phyloP scores from a whole-genome alignment of 2,888 invertebrate genomes.

The Lasioglossum figueresi region DNA sequence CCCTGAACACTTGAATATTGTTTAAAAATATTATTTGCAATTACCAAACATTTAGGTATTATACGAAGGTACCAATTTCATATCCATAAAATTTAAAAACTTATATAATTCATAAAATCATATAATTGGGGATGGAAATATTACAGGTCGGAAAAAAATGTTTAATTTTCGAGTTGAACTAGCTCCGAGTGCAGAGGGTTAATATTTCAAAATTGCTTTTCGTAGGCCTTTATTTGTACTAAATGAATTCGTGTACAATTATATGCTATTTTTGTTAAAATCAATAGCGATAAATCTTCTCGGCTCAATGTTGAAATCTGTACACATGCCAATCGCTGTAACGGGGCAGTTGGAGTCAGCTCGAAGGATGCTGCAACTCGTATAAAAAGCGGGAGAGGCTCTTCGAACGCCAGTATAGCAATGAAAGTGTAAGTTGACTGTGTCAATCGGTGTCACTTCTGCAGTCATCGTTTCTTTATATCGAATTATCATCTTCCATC shows the following conservation, averaged over 20 bases:
- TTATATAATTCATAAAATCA: too few relatives aligned
- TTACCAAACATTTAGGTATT: too few relatives aligned
- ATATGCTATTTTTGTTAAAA: neutral
- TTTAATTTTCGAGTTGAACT: too few relatives aligned
- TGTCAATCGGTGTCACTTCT: conserved; percentile 26
- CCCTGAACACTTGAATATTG: too few relatives aligned
- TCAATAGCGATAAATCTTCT: neutral
- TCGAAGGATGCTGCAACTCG: conserved; percentile 65
- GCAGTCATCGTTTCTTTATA: neutral
- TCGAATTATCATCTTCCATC: neutral
- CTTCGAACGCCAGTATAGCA: conserved; percentile 58
- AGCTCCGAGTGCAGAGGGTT: too few relatives aligned
- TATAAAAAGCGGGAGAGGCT: conserved; percentile 69
- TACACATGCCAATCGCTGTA: conserved; percentile 41
- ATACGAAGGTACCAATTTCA: too few relatives aligned
- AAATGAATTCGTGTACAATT: neutral
- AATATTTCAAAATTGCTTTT: neutral
- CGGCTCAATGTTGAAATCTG: neutral
- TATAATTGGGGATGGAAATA: too few relatives aligned
- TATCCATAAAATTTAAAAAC: too few relatives aligned
- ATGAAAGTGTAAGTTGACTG: conserved; percentile 34
- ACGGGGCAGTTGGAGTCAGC: conserved; percentile 63
- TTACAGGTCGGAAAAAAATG: too few relatives aligned
- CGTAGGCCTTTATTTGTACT: neutral
- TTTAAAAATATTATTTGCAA: too few relatives aligned